Base-by-base conservation (phyloP, 37 sponge, comb jelly and placozoan genomes). In the Hexactinellida sp. region DNA sequence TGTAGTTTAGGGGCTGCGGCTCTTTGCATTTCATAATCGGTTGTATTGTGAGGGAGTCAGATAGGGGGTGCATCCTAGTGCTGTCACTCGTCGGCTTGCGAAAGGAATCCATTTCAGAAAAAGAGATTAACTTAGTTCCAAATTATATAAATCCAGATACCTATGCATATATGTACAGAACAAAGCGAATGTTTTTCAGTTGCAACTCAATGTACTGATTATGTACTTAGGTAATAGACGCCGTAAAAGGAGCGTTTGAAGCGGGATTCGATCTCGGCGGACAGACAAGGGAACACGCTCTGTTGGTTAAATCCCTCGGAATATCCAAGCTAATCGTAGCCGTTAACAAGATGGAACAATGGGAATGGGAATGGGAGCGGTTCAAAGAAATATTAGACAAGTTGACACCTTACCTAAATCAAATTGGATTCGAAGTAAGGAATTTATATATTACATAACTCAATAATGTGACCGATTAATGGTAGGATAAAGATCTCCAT, bases 251-350 rank as follows among this genome's bases (percentile, higher is more conserved):
- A 16, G 96, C 89, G 39, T 98, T 98, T 92, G 99, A 98, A 87
- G 92, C 99, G 25, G 99, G 99, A n/a, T 98, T 98, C 89, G 96
- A 98, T 39, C 82, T 87, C 37, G 99, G 99, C 28, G 99, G 99
- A 16, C 99, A 98, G 71, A 98, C 99, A 0, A 85, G 99, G 41
- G 99, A 98, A 47, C 99, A 98, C 85, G 96, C 93, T 34, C 47
- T 98, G 25, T 85, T 98, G 16, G 94, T 92, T 13, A 54, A 96
- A 1, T 95, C 99, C 36, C 87, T 98, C 54, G 99, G 99, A 37
- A 95, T 98, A 36, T 87, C 86, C 41, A 90, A 94, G 38, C 82
- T 98, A 38, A 87, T 89, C 38, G 94, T 98, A 3, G 93, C 94
- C 25, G 92, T 98, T 36, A 98, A 98, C 85, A 98, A 98, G 82